phyloP scores from a whole-genome alignment of 2,113 vertebrate genomes.

The Nannobrachium achirus region DNA sequence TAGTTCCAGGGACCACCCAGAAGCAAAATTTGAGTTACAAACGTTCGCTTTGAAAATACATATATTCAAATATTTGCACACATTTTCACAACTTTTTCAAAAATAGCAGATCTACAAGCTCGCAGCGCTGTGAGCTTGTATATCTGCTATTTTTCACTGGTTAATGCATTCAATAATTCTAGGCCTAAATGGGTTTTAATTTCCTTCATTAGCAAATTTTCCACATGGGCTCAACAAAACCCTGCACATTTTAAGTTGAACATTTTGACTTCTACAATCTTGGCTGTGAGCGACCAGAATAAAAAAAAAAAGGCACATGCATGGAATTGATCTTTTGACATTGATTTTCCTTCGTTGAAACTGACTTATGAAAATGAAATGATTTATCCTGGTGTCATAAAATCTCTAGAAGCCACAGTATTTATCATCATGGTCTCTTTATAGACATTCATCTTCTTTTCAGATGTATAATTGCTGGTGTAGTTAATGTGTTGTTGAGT shows the following conservation, averaged over 20 bases:
- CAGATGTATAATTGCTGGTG: not conserved
- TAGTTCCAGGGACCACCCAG: too few species aligned
- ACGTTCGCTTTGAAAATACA: too few species aligned
- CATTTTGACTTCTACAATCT: constrained; percentile 14
- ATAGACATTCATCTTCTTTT: not conserved
- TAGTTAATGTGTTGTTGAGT: not conserved
- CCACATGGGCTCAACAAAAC: constrained; percentile 30
- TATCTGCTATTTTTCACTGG: constrained; percentile 9
- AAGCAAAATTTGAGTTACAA: too few species aligned
- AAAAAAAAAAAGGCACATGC: constrained; percentile 39
- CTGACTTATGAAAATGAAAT: not conserved
- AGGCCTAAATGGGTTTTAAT: constrained; percentile 65
- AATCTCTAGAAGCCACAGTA: not conserved
- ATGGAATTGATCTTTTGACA: constrained; percentile 52
- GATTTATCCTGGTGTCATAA: not conserved
- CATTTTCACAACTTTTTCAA: too few species aligned
- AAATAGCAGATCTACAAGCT: too few species aligned
- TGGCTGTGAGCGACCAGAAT: not conserved
- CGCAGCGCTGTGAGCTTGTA: too few species aligned
- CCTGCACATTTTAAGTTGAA: constrained; percentile 18
- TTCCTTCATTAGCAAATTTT: constrained; percentile 54
- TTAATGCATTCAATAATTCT: constrained; percentile 44
- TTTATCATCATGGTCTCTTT: not conserved
- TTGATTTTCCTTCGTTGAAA: constrained; percentile 21
- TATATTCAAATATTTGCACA: too few species aligned